Conservation (phyloP, 2,888 invertebrate species). For the Pandemis corylana region DNA sequence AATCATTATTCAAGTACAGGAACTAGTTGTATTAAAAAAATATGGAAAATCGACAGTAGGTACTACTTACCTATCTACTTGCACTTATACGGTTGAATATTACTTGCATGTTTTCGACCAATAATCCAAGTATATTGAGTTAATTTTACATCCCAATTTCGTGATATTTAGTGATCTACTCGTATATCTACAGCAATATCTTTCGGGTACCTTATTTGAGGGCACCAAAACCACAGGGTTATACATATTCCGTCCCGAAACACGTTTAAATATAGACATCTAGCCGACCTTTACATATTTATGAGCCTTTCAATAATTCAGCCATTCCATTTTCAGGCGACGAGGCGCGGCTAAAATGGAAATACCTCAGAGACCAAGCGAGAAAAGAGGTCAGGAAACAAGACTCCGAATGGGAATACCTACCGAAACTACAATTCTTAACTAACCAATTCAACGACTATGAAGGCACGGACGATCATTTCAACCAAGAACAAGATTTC, state of each 20-base stretch:
- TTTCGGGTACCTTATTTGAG: not conserved
- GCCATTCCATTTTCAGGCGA: constrained; percentile 66
- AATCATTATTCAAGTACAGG: no score
- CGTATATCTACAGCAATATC: not conserved
- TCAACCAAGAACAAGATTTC: constrained; percentile 56
- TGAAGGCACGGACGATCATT: constrained; percentile 59
- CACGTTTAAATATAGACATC: constrained; percentile 19
- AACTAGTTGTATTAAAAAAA: no score
- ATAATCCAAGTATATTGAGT: no score
- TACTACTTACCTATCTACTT: no score
- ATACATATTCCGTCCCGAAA: constrained; percentile 2
- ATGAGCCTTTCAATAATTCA: constrained; percentile 27
- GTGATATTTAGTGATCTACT: no score
- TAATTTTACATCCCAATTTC: no score
- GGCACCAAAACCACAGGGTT: not conserved
- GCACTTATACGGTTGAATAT: no score
- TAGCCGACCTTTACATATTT: constrained; percentile 28
- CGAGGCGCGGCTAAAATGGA: constrained; percentile 80
- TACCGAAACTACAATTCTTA: constrained; percentile 74
- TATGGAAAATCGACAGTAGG: no score
- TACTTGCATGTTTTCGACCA: no score
- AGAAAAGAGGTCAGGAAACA: constrained; percentile 76
- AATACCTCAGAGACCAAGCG: constrained; percentile 78
- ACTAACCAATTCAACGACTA: constrained; percentile 79
- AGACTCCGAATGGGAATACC: constrained; percentile 76